Base-by-base conservation (phyloP, 1,140 invertebrate species). In the Antheraea mylitta region DNA sequence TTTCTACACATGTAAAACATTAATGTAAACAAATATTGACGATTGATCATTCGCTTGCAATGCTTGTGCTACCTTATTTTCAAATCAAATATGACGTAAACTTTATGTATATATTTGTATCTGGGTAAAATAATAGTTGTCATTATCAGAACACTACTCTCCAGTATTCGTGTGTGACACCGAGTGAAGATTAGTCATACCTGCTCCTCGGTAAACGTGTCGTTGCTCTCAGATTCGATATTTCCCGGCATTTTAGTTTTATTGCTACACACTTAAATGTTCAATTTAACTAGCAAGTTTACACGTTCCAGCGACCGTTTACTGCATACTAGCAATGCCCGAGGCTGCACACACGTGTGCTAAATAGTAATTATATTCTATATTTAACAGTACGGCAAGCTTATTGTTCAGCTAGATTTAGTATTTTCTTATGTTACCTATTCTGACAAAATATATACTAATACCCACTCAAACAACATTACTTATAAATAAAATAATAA, bases 121-220 rank as follows among this genome's bases (percentile, higher is more conserved):
- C 3, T 42, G 38, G 7, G 7, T 42, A 42, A 42, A 11, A 42
- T 8, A 42, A 30, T 30, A 30, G 22, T 42, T 42, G 11, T n/a
- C 58, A 60, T 60, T 30, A 60, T 60, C 58, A 22, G 18, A 66
- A 64, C 53, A 58, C 53, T 66, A 53, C 16, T 8, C 18, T 30
- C 6, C 22, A 18, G 19, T 58, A 66, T 22, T 53, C 11, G 18
- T 53, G 16, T 10, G 45, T 66, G 48, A 66, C 67, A 68, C 64
- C 70, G 22, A 65, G 67, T 73, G 73, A 62, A 75, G 64, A 75
- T 81, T 80, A 83, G 78, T 80, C 76, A 83, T 78, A 81, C 78
- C 77, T 80, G 80, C 69, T 10, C 38, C 22, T 67, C 59, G 53
- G 62, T 77, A 78, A 77, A 79, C 69, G 72, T 74, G 71, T 61